Base-by-base conservation (phyloP, 2,797 vertebrate species). In the Chromis chromis region DNA sequence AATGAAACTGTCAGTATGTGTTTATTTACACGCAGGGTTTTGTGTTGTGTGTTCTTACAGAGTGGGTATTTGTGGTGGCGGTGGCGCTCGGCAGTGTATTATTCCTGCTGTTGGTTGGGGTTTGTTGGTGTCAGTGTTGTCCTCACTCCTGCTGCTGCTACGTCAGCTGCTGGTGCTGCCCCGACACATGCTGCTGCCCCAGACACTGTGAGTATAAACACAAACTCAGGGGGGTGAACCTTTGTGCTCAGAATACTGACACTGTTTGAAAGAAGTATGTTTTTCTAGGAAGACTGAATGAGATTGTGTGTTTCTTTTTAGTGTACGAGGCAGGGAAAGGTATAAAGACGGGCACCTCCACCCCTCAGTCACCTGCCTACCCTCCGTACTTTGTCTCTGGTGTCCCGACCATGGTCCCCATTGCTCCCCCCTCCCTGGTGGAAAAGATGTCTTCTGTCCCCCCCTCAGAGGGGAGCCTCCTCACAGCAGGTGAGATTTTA, bases 41-140 rank as follows among this genome's bases (percentile, higher is more conserved):
- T 79, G 21, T 75, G 33, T 42, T 82, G 52, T 85, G 75, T 94
- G 33, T 74, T 2, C 78, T 93, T 95, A 28, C 94, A 99, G 98
- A 99, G 88, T 99, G 98, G 98, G 95, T 96, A 82, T 99, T 99
- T 88, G 98, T 99, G 62, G 92, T 92, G 19, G 94, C 96, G 44
- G 97, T 99, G 84, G 93, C 95, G 31, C 89, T 99, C 64, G 97
- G 97, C n/a, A 90, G 94, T 0, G 88, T 96, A 76, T 93, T 98
- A 36, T 95, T 98, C 93, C 95, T 98, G 70, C 92, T 98, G 22
- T 80, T 99, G 89, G 92, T 98, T 73, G 97, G 97, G 3, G 91
- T 99, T 82, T 99, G 98, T 89, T 99, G 98, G 98, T 99, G 98
- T 91, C 98, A 99, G 91, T 99, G 98, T 87, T 99, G 98, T 80